Percentiles rank a stretch among this genome's conserved stretches.
phyloP scores from a whole-genome alignment of 1,140 invertebrate species.

The Augochlora pura region DNA sequence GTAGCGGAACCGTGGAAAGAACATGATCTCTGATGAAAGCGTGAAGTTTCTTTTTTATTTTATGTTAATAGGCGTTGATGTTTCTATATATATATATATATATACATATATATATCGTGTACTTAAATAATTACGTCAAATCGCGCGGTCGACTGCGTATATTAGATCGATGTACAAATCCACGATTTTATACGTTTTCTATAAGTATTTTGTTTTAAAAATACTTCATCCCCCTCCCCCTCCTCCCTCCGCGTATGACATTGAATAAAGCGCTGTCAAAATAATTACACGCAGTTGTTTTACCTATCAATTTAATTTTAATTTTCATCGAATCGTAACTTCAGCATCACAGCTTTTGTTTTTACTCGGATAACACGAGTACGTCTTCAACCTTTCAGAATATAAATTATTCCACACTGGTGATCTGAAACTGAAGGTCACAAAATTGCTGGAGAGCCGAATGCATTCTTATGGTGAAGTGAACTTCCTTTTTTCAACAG shows the following conservation, averaged over 20 bases:
- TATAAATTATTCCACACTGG: too few species aligned
- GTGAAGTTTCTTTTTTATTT: constrained; percentile 75
- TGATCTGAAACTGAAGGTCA: too few species aligned
- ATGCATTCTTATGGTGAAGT: constrained; percentile 85
- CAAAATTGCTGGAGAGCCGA: constrained; percentile 84
- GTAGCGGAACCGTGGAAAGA: constrained; percentile 41
- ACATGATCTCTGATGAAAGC: constrained; percentile 74
- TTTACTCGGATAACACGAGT: too few species aligned
- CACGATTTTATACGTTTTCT: constrained; percentile 72
- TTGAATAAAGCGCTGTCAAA: constrained; percentile 50
- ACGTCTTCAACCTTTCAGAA: too few species aligned
- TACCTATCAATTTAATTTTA: too few species aligned
- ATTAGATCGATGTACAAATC: constrained; percentile 70
- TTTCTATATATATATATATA: constrained; percentile 50
- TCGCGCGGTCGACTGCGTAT: constrained; percentile 58
- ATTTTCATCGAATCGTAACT: too few species aligned
- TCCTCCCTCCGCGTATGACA: constrained; percentile 18
- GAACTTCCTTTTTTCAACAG: constrained; percentile 87
- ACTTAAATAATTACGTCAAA: constrained; percentile 65
- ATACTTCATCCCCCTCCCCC: constrained; percentile 69
- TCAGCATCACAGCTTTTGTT: too few species aligned
- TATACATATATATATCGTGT: constrained; percentile 39
- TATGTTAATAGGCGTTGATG: constrained; percentile 66
- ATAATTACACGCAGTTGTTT: constrained; percentile 20
- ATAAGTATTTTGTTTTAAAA: constrained; percentile 80